Base-by-base conservation (phyloP, 2,797 vertebrate genomes). In the Urosaurus nigricauda region DNA sequence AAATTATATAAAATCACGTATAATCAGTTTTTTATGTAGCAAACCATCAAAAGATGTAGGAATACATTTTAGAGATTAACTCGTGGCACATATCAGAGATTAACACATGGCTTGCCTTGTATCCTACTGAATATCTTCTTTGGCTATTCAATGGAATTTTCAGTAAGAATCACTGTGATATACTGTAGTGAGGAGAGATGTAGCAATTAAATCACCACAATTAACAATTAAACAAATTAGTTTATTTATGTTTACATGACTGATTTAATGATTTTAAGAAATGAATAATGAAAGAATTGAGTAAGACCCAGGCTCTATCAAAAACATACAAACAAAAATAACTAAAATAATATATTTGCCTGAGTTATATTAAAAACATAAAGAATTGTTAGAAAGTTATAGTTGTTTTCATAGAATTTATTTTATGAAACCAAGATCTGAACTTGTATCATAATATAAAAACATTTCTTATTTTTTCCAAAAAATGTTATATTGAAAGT, bases 21-120 rank as follows among this genome's bases (percentile, higher is more conserved):
- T n/a, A 21, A 12, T 40, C 35, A 21, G 24, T 19, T 37, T 40
- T 37, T 21, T 74, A 37, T 74, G n/a, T 74, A 40, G 13, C 73
- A 74, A 40, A 19, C 19, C 17, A 83, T n/a, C 17, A 53, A 71
- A 53, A 65, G 21, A 71, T 35, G 29, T 47, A 51, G 29, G 63
- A 71, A 83, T n/a, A 11, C 43, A 83, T 83, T 70, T 83, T 16
- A 73, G 74, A 58, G 26, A 58, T 85, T 74, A 70, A 70, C 9
- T 29, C 29, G 29, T 14, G 74, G 70, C 53, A n/a, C n/a, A n/a
- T n/a, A n/a, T n/a, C 26, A 73, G 74, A 58, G 26, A 58, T 85
- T 74, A 70, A 70, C 9, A 37, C 29, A 40, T 14, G 74, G 70
- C 53, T 40, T 74, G 4, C 26, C 56, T 37, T 75, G 77, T 75